A percentile compares a stretch with the other conserved stretches of the same genome.
phyloP scores from a whole-genome alignment of 2,113 vertebrate species.

The Seriola dumerili region DNA sequence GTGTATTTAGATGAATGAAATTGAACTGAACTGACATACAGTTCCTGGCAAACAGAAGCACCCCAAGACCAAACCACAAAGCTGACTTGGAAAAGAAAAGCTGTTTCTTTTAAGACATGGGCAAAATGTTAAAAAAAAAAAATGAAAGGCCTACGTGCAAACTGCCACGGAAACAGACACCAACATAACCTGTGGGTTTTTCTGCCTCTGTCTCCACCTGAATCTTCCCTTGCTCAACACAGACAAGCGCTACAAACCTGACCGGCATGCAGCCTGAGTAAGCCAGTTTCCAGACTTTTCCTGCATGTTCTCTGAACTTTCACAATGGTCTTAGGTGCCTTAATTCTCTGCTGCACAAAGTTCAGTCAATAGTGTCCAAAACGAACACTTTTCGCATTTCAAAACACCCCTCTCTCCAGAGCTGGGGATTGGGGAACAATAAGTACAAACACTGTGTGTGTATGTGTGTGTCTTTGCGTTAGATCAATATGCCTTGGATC shows the following conservation, averaged over 20 bases:
- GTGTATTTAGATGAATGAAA: not conserved
- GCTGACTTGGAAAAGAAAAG: not conserved
- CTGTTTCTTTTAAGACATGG: not conserved
- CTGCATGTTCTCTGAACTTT: not conserved
- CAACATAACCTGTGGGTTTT: not conserved
- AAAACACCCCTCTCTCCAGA: constrained; percentile 1
- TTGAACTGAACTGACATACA: not conserved
- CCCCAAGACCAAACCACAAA: not conserved
- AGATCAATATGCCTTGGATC: constrained; percentile 28
- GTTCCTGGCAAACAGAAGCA: not conserved
- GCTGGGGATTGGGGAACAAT: not conserved
- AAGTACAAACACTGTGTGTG: not conserved
- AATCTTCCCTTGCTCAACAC: not conserved
- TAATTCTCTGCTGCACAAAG: not conserved
- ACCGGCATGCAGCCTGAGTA: too few species aligned
- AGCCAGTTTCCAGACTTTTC: not conserved
- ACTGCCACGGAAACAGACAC: constrained; percentile 1
- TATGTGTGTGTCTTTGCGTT: constrained; percentile 8
- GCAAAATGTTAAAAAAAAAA: not conserved
- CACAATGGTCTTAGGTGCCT: not conserved
- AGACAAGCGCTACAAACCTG: not conserved
- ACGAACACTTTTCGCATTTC: not conserved
- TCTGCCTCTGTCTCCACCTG: not conserved
- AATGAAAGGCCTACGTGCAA: not conserved
- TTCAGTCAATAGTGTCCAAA: not conserved